Conservation (phyloP, 2,797 vertebrate species). For the Loris lydekkerianus region DNA sequence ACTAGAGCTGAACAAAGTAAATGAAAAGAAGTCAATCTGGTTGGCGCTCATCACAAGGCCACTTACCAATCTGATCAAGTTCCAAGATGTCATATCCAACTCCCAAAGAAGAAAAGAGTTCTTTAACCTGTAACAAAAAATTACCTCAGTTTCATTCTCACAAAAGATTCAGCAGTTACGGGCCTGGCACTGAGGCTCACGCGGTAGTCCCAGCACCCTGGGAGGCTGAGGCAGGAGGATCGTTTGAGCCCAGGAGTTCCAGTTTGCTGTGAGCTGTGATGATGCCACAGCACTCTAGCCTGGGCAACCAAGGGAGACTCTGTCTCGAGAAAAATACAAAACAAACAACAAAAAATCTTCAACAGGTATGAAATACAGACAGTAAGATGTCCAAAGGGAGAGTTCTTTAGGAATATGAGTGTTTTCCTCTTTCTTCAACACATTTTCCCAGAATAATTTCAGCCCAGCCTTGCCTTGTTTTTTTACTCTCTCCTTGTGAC, state of each 20-base stretch:
- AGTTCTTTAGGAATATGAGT: neutral
- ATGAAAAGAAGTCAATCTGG: neutral
- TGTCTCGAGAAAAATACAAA: too few relatives aligned
- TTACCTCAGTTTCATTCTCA: neutral
- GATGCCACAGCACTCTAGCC: too few relatives aligned
- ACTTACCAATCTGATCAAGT: constrained; percentile 95
- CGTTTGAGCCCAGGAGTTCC: too few relatives aligned
- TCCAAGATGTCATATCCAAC: constrained; percentile 93
- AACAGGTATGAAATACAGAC: neutral
- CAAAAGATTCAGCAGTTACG: neutral
- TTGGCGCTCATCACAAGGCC: neutral
- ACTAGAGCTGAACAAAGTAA: neutral
- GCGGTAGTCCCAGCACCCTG: too few relatives aligned
- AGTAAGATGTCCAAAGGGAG: neutral
- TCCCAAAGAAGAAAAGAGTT: constrained; percentile 93
- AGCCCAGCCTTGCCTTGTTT: neutral
- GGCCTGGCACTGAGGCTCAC: too few relatives aligned
- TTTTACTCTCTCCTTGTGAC: neutral
- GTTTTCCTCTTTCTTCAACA: neutral
- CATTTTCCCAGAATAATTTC: neutral
- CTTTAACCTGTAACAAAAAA: constrained; percentile 93
- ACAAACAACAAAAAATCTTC: too few relatives aligned
- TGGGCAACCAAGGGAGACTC: too few relatives aligned
- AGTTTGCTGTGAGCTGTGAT: too few relatives aligned
- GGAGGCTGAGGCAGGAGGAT: too few relatives aligned